Percentiles rank a stretch among this genome's conserved stretches.
Conservation (phyloP, 2,888 invertebrate genomes). For the Rhabditoides inermis region DNA sequence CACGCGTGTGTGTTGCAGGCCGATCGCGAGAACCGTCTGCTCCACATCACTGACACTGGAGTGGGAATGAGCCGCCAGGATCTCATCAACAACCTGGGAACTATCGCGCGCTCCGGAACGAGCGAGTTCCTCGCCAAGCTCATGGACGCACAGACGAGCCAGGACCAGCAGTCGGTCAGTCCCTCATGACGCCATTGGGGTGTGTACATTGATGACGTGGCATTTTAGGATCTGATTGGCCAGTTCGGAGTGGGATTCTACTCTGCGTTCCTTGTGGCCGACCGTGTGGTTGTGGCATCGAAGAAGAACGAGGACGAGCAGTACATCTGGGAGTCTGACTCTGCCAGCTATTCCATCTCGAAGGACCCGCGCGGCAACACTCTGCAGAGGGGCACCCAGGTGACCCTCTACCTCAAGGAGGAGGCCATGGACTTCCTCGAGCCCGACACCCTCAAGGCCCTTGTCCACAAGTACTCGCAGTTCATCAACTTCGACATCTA, state of each 20-base stretch:
- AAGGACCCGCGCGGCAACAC: constrained; percentile 85
- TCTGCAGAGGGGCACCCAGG: constrained; percentile 73
- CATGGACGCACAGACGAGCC: constrained; percentile 40
- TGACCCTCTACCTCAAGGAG: constrained; percentile 81
- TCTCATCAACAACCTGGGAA: constrained; percentile 87
- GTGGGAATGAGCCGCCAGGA: constrained; percentile 80
- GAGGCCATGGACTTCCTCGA: constrained; percentile 93
- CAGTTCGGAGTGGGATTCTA: constrained; percentile 97
- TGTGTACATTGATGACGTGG: background rate
- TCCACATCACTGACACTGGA: constrained; percentile 91
- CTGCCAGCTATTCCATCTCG: constrained; percentile 75
- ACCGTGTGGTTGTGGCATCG: constrained; percentile 85
- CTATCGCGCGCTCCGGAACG: constrained; percentile 67
- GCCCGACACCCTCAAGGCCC: constrained; percentile 75
- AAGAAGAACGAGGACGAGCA: constrained; percentile 88
- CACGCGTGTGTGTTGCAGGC: constrained; percentile 56
- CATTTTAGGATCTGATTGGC: constrained; percentile 77
- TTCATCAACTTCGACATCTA: constrained; percentile 98
- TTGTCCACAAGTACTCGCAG: constrained; percentile 90
- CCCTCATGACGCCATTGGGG: background rate
- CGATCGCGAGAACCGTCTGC: constrained; percentile 79
- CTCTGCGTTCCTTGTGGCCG: constrained; percentile 91
- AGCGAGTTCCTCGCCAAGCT: constrained; percentile 51
- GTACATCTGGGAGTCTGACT: constrained; percentile 96
- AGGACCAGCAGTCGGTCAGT: constrained; percentile 44